These are phyloP conservation scores for Pachydiplax longipennis DNA, from an alignment of 2,888 invertebrate species.

Conservation along the genomic window DNA sequence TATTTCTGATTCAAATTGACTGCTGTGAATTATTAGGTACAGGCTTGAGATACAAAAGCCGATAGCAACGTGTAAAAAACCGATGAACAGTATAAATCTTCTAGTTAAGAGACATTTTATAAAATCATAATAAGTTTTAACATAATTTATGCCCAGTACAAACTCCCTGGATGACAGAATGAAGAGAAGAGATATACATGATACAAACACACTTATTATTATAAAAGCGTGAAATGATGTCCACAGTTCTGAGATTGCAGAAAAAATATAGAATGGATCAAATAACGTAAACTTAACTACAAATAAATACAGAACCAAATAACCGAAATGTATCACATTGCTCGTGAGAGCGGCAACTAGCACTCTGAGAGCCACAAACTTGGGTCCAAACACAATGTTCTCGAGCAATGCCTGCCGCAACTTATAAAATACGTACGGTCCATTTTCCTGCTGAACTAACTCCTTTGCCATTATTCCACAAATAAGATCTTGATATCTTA, in stretches of 20 bases:
- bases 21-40: not conserved
- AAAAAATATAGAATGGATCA: not conserved
- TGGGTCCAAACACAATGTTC: constrained; percentile 8
- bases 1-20: not conserved
- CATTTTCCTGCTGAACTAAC: not conserved
- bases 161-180: constrained; percentile 1
- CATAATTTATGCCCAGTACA: not conserved
- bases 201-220: not conserved
- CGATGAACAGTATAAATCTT: not conserved
- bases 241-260: not conserved
- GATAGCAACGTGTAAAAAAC: not conserved
- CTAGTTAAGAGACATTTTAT: not conserved
- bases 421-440: constrained; percentile 11
- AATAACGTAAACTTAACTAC: not conserved
- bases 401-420: constrained; percentile 16
- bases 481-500: not conserved
- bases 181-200: not conserved
- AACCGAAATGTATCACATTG: not conserved
- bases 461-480: not conserved
- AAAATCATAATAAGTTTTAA: constrained; percentile 27
- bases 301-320: constrained; percentile 9
- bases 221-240: not conserved
- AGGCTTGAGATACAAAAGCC: not conserved
- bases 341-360: not conserved
- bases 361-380: not conserved